Conservation (phyloP, 2,113 vertebrate genomes). For the Mobula hypostoma region DNA sequence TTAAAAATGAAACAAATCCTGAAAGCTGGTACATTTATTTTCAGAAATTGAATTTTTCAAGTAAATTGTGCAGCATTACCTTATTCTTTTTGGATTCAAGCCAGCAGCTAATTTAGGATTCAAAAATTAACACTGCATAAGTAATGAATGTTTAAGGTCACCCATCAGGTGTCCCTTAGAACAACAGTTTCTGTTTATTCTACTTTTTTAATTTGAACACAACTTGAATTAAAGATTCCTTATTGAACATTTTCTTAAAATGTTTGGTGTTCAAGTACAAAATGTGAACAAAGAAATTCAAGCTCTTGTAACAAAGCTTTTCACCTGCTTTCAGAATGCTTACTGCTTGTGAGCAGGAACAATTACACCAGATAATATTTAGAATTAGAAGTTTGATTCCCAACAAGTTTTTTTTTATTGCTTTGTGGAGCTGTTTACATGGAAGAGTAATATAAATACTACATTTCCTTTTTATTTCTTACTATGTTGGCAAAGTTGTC, state of each 20-base stretch:
- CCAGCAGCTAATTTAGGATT: conserved; percentile 11
- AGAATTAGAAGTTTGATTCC: neutral
- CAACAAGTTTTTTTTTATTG: neutral
- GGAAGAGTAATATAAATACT: neutral
- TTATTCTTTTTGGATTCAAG: neutral
- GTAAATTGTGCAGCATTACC: neutral
- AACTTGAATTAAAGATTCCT: conserved; percentile 2
- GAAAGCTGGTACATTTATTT: neutral
- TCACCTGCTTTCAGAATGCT: neutral
- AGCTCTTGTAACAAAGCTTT: neutral
- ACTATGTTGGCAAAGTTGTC: neutral
- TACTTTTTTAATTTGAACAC: conserved; percentile 5
- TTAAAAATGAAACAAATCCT: neutral
- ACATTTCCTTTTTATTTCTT: neutral
- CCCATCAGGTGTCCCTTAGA: conserved; percentile 8
- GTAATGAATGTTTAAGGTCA: conserved; percentile 30
- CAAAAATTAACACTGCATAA: conserved; percentile 20
- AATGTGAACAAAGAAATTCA: neutral
- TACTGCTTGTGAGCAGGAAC: neutral
- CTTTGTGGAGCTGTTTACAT: neutral
- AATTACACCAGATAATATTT: neutral
- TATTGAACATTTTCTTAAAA: neutral
- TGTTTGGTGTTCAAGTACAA: neutral
- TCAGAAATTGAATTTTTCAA: conserved; percentile 34
- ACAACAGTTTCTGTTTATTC: conserved; percentile 26